phyloP scores from a whole-genome alignment of 1,140 invertebrate genomes.

The Pseudomyrmex sp. region DNA sequence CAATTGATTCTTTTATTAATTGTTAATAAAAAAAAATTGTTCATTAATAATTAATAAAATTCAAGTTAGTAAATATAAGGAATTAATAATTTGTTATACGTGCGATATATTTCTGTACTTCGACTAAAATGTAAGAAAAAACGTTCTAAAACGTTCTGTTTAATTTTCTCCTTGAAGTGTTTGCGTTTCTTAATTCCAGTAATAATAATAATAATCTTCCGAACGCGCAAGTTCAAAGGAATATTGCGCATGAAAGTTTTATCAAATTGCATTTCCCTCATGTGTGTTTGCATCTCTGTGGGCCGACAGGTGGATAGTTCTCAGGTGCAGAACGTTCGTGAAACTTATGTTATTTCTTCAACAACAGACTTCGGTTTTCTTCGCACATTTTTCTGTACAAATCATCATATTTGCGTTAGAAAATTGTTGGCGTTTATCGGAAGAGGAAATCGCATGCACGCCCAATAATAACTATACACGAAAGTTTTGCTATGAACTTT shows the following conservation, averaged over 20 bases:
- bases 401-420: conserved; percentile 20
- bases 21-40: neutral
- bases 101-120: neutral
- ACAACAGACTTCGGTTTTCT: conserved; percentile 10
- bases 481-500: conserved; percentile 14
- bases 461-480: conserved; percentile 23
- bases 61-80: neutral
- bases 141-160: neutral
- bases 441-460: conserved; percentile 52
- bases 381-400: conserved; percentile 16
- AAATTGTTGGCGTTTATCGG: conserved; percentile 50
- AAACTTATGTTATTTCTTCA: conserved; percentile 24
- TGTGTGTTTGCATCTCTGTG: conserved; percentile 17
- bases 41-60: neutral
- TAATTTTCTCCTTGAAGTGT: neutral
- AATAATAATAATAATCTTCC: conserved; percentile 9
- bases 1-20: neutral
- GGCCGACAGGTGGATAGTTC: conserved; percentile 27
- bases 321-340: conserved; percentile 8
- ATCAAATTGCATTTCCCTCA: conserved; percentile 21
- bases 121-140: neutral
- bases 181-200: neutral
- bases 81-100: conserved; percentile 16
- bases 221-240: conserved; percentile 10
- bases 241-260: conserved; percentile 39